A percentile compares a stretch with the other conserved stretches of the same genome.
Evolutionary conservation across 2,113 vertebrate species (phyloP).

Genomic region (Pteruthius melanotis): DNA sequence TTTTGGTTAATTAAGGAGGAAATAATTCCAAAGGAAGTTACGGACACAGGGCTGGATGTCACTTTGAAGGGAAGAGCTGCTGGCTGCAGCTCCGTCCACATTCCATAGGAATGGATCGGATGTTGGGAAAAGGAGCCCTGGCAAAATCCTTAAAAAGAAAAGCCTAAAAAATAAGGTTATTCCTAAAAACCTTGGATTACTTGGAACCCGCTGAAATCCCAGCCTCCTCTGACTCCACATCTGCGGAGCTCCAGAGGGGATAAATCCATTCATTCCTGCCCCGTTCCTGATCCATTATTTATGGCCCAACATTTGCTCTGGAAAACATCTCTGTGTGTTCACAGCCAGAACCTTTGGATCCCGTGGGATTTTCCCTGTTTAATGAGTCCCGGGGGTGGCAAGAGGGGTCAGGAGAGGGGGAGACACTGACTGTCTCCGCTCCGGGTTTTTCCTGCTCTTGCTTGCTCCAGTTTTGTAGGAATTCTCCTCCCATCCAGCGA

Average conservation of each 20-base stretch:
- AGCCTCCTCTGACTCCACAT: neutral
- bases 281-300: neutral
- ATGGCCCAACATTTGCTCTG: neutral
- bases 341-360: neutral
- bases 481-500: neutral
- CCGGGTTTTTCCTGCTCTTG: neutral
- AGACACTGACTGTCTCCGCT: fast-evolving
- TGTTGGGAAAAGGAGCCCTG: fast-evolving
- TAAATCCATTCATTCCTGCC: neutral
- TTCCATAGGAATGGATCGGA: fast-evolving
- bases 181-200: neutral
- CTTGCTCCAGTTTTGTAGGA: neutral
- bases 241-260: neutral
- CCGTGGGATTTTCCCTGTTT: neutral
- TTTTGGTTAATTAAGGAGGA: neutral
- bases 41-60: fast-evolving
- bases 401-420: neutral
- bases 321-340: neutral
- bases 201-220: neutral
- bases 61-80: neutral
- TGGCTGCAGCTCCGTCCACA: neutral
- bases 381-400: fast-evolving
- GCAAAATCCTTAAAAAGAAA: neutral
- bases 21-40: neutral
- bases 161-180: neutral